Percentiles rank a stretch among this genome's conserved stretches.
These are phyloP conservation scores for Garrulus glandarius DNA, from an alignment of 2,797 vertebrate species.

Conservation along the genomic window DNA sequence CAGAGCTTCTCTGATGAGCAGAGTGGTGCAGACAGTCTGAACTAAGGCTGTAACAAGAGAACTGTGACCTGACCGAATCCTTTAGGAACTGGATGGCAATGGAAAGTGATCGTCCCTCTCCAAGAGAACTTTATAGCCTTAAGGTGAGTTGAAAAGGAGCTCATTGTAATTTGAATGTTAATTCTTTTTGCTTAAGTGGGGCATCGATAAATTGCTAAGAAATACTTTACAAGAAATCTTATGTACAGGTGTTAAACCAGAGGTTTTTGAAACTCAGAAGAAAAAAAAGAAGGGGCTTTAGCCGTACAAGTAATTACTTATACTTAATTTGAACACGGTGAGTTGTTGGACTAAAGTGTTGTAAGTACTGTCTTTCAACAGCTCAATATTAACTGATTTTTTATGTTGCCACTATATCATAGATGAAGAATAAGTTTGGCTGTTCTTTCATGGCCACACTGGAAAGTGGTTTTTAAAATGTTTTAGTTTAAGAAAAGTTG, in stretches of 20 bases:
- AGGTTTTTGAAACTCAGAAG: not conserved
- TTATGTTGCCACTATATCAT: not conserved
- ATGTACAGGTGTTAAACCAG: not conserved
- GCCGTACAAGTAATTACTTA: not conserved
- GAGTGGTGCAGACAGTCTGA: not conserved
- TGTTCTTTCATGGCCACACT: not conserved
- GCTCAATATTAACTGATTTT: not conserved
- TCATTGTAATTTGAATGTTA: not conserved
- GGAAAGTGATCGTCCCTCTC: not conserved
- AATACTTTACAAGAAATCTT: not conserved
- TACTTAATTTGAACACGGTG: not conserved
- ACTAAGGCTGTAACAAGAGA: not conserved
- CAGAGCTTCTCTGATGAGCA: not conserved
- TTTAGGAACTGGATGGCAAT: not conserved
- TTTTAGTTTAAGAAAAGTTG: not conserved
- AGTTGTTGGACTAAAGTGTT: not conserved
- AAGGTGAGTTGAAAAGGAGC: not conserved
- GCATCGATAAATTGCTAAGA: not conserved
- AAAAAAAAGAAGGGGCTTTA: not conserved
- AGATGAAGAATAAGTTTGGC: not conserved
- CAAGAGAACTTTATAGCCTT: not conserved
- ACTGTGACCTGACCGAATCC: fast-evolving
- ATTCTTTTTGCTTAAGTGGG: not conserved
- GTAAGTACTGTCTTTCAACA: not conserved
- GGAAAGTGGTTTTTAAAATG: not conserved